These are phyloP conservation scores for Drosophila orosa DNA, from an alignment of 1,140 invertebrate genomes.

Conservation along the genomic window DNA sequence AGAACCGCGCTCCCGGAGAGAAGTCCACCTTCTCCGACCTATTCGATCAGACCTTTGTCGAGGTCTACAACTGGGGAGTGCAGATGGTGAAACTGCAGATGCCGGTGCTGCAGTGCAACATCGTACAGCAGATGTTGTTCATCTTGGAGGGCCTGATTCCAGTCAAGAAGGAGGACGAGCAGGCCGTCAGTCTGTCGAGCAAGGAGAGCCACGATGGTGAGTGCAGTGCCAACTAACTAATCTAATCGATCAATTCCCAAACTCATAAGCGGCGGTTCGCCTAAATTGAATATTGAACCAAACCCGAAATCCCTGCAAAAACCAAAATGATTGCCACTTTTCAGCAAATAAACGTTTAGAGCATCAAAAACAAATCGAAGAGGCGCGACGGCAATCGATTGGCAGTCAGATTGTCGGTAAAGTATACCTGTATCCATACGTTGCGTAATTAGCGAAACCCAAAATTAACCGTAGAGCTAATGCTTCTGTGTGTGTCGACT, in stretches of 20 bases:
- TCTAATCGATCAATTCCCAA: background rate
- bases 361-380: slow-evolving; percentile 72
- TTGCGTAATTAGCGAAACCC: slow-evolving; percentile 32
- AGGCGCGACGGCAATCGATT: slow-evolving; percentile 77
- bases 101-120: slow-evolving; percentile 95
- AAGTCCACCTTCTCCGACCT: slow-evolving; percentile 90
- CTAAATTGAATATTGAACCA: slow-evolving; percentile 86
- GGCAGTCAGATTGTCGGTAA: slow-evolving; percentile 81
- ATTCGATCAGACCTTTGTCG: slow-evolving; percentile 92
- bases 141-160: slow-evolving; percentile 95
- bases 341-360: slow-evolving; percentile 72
- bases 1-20: slow-evolving; percentile 89
- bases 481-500: slow-evolving; percentile 63
- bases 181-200: slow-evolving; percentile 84
- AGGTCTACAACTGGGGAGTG: slow-evolving; percentile 91
- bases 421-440: slow-evolving; percentile 54
- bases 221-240: slow-evolving; percentile 1
- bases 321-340: slow-evolving; percentile 70
- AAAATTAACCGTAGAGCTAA: slow-evolving; percentile 56
- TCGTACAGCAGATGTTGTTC: slow-evolving; percentile 92
- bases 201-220: slow-evolving; percentile 82
- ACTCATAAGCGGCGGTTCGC: slow-evolving; percentile 19
- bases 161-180: slow-evolving; percentile 86
- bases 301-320: slow-evolving; percentile 85
- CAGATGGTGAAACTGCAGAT: slow-evolving; percentile 94